phyloP scores from a whole-genome alignment of 1,140 invertebrate genomes.

The Drusus annulatus region DNA sequence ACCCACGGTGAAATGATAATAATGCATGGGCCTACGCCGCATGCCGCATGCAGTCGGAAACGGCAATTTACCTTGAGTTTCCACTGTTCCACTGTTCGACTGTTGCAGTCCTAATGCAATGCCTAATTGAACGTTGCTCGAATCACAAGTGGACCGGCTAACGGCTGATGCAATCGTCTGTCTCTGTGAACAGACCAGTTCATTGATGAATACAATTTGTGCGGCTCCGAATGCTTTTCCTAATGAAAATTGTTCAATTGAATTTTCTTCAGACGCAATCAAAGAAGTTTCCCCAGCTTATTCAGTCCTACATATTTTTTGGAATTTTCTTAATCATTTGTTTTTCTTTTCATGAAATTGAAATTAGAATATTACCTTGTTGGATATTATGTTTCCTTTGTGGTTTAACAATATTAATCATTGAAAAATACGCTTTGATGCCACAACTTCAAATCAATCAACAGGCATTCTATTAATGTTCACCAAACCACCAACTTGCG shows the following conservation, averaged over 20 bases:
- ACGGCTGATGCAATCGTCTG: slow-evolving; percentile 6
- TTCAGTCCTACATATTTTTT: background rate
- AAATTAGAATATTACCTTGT: too few species aligned
- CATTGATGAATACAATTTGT: slow-evolving; percentile 30
- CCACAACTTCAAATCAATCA: too few species aligned
- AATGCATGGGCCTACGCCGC: too few species aligned
- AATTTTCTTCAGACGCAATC: slow-evolving; percentile 8
- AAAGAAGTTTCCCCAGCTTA: slow-evolving; percentile 9
- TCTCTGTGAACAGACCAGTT: background rate
- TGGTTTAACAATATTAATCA: too few species aligned
- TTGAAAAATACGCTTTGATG: too few species aligned
- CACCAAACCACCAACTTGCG: too few species aligned
- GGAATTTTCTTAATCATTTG: too few species aligned
- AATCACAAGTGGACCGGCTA: slow-evolving; percentile 6
- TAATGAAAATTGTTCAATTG: slow-evolving; percentile 26
- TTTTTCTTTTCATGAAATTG: too few species aligned
- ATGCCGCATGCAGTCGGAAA: background rate
- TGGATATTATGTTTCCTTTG: too few species aligned
- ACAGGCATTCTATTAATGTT: too few species aligned
- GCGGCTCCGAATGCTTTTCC: background rate
- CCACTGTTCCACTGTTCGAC: background rate
- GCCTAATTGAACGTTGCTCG: slow-evolving; percentile 7
- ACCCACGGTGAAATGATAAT: too few species aligned
- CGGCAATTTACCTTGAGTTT: slow-evolving; percentile 8
- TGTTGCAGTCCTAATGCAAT: background rate